These are phyloP conservation scores for Rissa tridactyla DNA, from an alignment of 2,113 vertebrate species.

Conservation along the genomic window DNA sequence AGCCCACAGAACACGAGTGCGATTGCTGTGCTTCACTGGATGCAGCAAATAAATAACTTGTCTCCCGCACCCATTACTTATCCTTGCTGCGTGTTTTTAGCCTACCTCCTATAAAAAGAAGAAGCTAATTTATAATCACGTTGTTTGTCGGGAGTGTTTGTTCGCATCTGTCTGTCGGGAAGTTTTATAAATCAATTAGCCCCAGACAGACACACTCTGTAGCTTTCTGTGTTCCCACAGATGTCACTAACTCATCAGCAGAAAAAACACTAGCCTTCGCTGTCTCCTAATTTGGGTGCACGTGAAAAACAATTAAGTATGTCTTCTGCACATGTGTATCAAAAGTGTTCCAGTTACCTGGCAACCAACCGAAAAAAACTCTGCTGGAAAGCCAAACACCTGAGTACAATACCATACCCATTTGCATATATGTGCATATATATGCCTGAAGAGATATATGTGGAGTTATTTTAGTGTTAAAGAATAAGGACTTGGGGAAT, in stretches of 20 bases:
- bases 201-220: constrained; percentile 51
- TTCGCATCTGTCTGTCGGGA: constrained; percentile 62
- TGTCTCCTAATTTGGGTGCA: constrained; percentile 7
- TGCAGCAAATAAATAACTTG: constrained; percentile 49
- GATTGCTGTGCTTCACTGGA: not conserved
- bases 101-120: constrained; percentile 33
- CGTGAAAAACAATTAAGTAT: constrained; percentile 40
- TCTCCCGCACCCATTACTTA: constrained; percentile 52
- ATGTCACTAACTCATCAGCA: constrained; percentile 59
- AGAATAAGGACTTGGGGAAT: not conserved
- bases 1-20: not conserved
- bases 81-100: constrained; percentile 39
- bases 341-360: constrained; percentile 46
- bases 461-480: not conserved
- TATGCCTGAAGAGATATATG: not conserved
- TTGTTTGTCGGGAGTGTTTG: constrained; percentile 46
- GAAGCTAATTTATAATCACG: constrained; percentile 63
- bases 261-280: not conserved
- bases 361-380: constrained; percentile 31
- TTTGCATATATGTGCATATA: not conserved
- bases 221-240: constrained; percentile 65
- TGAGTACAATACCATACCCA: not conserved
- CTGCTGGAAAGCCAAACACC: not conserved
- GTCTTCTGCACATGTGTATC: constrained; percentile 16
- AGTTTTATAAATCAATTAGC: constrained; percentile 73